A percentile compares a stretch with the other conserved stretches of the same genome.
Evolutionary conservation across 2,113 vertebrate genomes (phyloP).

Genomic region (Brienomyrus brachyistius): DNA sequence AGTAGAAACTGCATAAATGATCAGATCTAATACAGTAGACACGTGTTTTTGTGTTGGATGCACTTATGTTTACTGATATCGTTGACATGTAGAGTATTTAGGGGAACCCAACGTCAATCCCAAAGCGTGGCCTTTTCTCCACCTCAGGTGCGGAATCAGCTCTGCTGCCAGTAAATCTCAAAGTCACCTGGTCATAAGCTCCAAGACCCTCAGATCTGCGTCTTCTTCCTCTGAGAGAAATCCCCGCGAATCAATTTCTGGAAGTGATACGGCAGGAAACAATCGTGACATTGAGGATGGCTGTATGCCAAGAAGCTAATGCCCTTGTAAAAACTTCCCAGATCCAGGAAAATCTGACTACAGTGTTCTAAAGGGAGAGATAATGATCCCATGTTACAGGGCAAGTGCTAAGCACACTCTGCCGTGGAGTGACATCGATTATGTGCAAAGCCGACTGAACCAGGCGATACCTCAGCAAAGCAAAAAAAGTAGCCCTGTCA

Average conservation of each 20-base stretch:
- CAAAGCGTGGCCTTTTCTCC: not conserved
- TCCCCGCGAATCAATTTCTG: slow-evolving; percentile 9
- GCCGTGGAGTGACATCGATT: not conserved
- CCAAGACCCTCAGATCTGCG: not conserved
- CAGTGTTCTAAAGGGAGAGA: not conserved
- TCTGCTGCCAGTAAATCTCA: not conserved
- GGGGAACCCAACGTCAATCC: not conserved
- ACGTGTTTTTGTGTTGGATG: not conserved
- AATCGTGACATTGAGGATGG: slow-evolving; percentile 32
- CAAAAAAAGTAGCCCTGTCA: not conserved
- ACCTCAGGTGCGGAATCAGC: not conserved
- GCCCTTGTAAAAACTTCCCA: not conserved
- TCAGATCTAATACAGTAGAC: not conserved
- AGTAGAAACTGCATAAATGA: not conserved
- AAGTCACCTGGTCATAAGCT: not conserved
- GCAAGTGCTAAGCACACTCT: not conserved
- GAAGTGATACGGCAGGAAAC: slow-evolving; percentile 37
- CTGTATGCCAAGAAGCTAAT: slow-evolving; percentile 26
- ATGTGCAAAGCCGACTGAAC: not conserved
- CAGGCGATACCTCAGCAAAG: not conserved
- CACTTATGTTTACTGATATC: not conserved
- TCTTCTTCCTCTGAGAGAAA: not conserved
- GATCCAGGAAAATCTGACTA: not conserved
- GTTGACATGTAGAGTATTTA: not conserved
- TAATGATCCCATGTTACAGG: not conserved